Conservation (phyloP, 2,113 vertebrate species). For the Enhydra lutris region DNA sequence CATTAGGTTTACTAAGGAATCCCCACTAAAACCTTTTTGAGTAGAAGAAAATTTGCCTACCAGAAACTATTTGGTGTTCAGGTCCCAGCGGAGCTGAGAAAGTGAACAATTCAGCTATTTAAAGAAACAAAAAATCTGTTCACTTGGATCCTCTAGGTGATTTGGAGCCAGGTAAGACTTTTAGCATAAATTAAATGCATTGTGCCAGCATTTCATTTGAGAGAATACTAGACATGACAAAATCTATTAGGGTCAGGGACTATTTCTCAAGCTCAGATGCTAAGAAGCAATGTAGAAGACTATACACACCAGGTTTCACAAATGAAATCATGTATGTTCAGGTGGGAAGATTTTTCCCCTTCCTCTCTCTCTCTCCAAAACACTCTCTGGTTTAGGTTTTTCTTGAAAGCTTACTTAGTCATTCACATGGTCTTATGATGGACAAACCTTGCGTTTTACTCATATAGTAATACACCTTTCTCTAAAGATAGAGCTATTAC, state of each 20-base stretch:
- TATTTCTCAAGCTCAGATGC: slow-evolving; percentile 36
- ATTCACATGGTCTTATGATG: not conserved
- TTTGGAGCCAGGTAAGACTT: slow-evolving; percentile 19
- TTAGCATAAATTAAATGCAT: slow-evolving; percentile 35
- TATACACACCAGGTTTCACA: not conserved
- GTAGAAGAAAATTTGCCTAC: slow-evolving; percentile 21
- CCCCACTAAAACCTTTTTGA: slow-evolving; percentile 17
- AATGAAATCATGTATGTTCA: not conserved
- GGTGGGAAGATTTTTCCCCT: not conserved
- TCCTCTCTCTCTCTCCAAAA: not conserved
- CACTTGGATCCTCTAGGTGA: not conserved
- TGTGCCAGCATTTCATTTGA: slow-evolving; percentile 17
- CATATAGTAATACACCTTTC: slow-evolving; percentile 9
- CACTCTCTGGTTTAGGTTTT: not conserved
- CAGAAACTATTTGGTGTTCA: slow-evolving; percentile 7
- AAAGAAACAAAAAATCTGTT: slow-evolving; percentile 20
- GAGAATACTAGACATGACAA: not conserved
- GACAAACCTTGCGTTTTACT: slow-evolving; percentile 10
- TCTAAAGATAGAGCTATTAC: not conserved
- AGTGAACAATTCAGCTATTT: not conserved
- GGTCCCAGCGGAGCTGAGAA: not conserved
- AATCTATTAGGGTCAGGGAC: not conserved
- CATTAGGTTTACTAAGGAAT: slow-evolving; percentile 37
- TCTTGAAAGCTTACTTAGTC: slow-evolving; percentile 17
- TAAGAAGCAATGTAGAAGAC: not conserved